phyloP scores from a whole-genome alignment of 2,888 invertebrate genomes.

The Spialia ferax region DNA sequence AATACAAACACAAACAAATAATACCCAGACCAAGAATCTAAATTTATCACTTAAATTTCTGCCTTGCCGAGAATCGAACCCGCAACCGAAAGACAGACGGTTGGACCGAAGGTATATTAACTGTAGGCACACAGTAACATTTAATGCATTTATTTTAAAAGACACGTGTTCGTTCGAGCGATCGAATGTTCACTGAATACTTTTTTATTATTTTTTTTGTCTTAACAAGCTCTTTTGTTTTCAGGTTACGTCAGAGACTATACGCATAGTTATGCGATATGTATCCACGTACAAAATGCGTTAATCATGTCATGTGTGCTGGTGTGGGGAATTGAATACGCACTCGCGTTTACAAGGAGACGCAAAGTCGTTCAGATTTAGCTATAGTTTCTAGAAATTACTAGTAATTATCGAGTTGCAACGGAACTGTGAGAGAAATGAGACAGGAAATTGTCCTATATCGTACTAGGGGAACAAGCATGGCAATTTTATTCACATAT shows the following conservation, averaged over 20 bases:
- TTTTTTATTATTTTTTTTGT: too few relatives aligned
- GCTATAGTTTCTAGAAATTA: constrained; percentile 37
- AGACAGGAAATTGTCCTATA: background rate
- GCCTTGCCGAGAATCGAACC: too few relatives aligned
- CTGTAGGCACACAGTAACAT: too few relatives aligned
- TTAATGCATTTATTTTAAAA: too few relatives aligned
- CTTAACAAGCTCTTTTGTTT: constrained; percentile 43
- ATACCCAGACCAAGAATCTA: too few relatives aligned
- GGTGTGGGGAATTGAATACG: constrained; percentile 90
- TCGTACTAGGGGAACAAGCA: background rate
- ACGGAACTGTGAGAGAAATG: background rate
- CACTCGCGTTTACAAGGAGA: constrained; percentile 74
- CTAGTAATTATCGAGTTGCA: background rate
- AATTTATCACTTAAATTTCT: too few relatives aligned
- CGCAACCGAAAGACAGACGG: too few relatives aligned
- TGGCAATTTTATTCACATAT: too few relatives aligned
- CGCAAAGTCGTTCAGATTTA: constrained; percentile 81
- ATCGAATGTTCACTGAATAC: too few relatives aligned
- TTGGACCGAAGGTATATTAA: too few relatives aligned
- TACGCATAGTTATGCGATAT: constrained; percentile 89
- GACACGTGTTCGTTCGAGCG: too few relatives aligned
- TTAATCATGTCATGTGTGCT: constrained; percentile 89
- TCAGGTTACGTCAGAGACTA: constrained; percentile 90
- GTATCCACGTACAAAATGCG: constrained; percentile 91
- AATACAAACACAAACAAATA: too few relatives aligned